phyloP scores from a whole-genome alignment of 2,797 vertebrate species.

The Galago senegalensis region DNA sequence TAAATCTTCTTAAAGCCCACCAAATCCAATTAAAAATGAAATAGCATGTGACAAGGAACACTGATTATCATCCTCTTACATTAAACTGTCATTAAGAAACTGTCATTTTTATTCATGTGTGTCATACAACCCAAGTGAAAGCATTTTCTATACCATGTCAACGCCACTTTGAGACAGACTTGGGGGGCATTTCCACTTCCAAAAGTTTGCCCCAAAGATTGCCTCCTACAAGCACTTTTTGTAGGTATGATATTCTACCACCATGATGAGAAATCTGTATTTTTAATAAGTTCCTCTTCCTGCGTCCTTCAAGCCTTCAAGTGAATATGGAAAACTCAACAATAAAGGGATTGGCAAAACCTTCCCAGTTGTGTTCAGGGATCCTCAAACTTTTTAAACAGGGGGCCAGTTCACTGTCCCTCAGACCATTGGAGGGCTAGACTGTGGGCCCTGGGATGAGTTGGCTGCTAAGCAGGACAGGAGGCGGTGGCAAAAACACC shows the following conservation, averaged over 20 bases:
- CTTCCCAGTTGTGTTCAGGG: not conserved
- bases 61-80: not conserved
- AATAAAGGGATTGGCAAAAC: not conserved
- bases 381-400: no score
- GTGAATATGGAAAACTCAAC: not conserved
- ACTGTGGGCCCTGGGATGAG: no score
- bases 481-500: no score
- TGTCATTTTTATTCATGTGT: not conserved
- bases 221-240: not conserved
- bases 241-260: not conserved
- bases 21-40: slow-evolving; percentile 6
- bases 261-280: not conserved
- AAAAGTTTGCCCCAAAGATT: not conserved
- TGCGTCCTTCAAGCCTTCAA: not conserved
- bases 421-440: no score
- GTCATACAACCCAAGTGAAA: not conserved
- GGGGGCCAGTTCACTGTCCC: no score
- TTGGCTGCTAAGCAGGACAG: no score
- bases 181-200: not conserved
- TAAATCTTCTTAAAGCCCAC: not conserved
- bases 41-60: not conserved
- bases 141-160: not conserved
- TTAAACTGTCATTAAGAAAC: not conserved
- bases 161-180: not conserved
- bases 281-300: not conserved